Percentiles rank a stretch among this genome's conserved stretches.
Conservation (phyloP, 2,113 vertebrate genomes). For the Pedetes capensis region DNA sequence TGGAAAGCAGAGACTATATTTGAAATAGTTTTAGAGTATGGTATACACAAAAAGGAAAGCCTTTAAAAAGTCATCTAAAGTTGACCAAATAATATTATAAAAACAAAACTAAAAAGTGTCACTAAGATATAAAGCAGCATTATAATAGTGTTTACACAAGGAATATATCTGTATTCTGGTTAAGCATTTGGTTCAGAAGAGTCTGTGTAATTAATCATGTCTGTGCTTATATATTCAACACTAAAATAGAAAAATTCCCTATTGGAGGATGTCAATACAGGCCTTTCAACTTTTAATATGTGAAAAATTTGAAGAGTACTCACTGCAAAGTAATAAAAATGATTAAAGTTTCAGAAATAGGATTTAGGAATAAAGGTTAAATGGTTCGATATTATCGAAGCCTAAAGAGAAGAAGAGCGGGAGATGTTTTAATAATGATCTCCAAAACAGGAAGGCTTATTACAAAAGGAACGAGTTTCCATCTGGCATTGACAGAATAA, state of each 20-base stretch:
- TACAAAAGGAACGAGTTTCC: constrained; percentile 38
- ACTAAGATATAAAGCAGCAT: constrained; percentile 25
- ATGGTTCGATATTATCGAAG: constrained; percentile 57
- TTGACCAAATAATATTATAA: constrained; percentile 16
- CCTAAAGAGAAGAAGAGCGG: constrained; percentile 11
- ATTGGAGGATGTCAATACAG: not conserved
- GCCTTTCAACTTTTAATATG: constrained; percentile 45
- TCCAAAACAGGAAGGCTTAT: constrained; percentile 46
- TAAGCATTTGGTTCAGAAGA: constrained; percentile 43
- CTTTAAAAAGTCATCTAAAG: constrained; percentile 16
- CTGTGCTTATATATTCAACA: constrained; percentile 21
- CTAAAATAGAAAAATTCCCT: constrained; percentile 3
- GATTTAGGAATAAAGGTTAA: constrained; percentile 58
- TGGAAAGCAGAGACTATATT: not conserved
- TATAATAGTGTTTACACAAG: constrained; percentile 37
- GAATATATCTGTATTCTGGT: constrained; percentile 36
- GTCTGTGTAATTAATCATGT: constrained; percentile 29
- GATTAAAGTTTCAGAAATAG: constrained; percentile 44
- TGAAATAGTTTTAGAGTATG: constrained; percentile 13
- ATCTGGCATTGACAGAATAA: constrained; percentile 26
- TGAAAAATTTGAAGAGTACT: constrained; percentile 47
- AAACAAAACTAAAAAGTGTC: constrained; percentile 48
- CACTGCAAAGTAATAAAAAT: constrained; percentile 61
- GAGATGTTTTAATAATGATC: constrained; percentile 40
- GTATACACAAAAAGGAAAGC: not conserved